Conservation (phyloP, 2,797 vertebrate genomes). For the Epinephelus coioides region DNA sequence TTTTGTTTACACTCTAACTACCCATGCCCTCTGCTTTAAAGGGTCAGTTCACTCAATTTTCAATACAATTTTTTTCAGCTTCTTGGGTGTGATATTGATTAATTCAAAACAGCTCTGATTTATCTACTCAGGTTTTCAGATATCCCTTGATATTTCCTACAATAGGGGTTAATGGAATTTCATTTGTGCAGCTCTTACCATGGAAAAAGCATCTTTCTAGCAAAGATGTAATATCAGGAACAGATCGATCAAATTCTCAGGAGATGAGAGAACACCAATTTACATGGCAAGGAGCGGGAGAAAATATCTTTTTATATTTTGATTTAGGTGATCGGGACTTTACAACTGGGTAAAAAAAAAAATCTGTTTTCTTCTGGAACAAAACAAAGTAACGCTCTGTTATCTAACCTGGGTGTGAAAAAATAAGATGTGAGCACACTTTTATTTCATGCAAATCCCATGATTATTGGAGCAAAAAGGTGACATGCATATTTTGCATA, state of each 20-base stretch:
- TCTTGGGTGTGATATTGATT: not conserved
- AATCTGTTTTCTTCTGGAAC: not conserved
- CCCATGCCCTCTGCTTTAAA: not conserved
- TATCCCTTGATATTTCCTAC: not conserved
- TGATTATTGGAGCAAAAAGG: not conserved
- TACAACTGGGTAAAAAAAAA: not conserved
- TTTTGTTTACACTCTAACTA: not conserved
- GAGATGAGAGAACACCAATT: not conserved
- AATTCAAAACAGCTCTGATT: not conserved
- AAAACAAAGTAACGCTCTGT: not conserved
- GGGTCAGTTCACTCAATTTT: not conserved
- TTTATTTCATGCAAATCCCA: not conserved
- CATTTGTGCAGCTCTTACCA: not conserved
- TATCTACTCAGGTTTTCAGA: not conserved
- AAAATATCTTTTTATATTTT: not conserved
- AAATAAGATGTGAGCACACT: too few species aligned
- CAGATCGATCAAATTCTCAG: not conserved
- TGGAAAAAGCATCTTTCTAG: not conserved
- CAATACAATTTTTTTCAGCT: not conserved
- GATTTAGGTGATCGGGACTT: not conserved
- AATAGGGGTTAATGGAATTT: not conserved
- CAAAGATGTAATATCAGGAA: not conserved
- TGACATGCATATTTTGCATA: not conserved
- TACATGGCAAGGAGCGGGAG: not conserved
- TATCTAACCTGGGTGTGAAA: too few species aligned